Evolutionary conservation across 2,113 vertebrate genomes (phyloP), one percentile per base, ranked within the genome.

Genomic region (Ursus arctos): DNA sequence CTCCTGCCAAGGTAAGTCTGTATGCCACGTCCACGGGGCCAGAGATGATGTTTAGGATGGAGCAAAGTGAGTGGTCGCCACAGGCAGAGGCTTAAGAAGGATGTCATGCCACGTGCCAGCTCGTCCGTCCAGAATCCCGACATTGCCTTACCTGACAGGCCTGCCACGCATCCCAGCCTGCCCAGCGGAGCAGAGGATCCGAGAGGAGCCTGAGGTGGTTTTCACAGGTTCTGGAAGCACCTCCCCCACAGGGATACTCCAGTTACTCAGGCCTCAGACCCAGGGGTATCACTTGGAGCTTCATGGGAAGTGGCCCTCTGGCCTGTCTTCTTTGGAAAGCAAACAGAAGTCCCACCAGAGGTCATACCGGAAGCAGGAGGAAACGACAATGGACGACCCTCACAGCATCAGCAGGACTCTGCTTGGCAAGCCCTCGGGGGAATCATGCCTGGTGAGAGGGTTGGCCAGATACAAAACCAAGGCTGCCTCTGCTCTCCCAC

Each of bases 71-170:
- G 13, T 69, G 51, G 24, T 53, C 14, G 19, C 43, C 31, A 19
- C 43, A 65, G 49, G 51, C 77, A 36, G 26, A 77, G 59, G 33
- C 26, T 81, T 76, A 6, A 19, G 31, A 26, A 67, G 83, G 77
- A 40, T 36, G 8, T 12, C 59, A 26, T 59, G 61, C 21, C 43
- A 10, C 0, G 9, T 61, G 79, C 19, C 79, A 71, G 6, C 31
- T 47, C n/a, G n/a, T 59, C 15, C 61, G 76, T 53, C 26, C 63
- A 31, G 80, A 89, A 61, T 16, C 61, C 28, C 79, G 28, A 26
- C 4, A 1, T 9, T n/a, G 21, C n/a, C 47, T 4, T 71, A 0
- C 61, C 7, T 9, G 0, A 18, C 0, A 4, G 79, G n/a, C 51
- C 18, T 7, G 67, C 28, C 31, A 2, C 14, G 59, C 47, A 16